A percentile compares a stretch with the other conserved stretches of the same genome.
Conservation (phyloP, 2,888 invertebrate species). For the Troides aeacus region DNA sequence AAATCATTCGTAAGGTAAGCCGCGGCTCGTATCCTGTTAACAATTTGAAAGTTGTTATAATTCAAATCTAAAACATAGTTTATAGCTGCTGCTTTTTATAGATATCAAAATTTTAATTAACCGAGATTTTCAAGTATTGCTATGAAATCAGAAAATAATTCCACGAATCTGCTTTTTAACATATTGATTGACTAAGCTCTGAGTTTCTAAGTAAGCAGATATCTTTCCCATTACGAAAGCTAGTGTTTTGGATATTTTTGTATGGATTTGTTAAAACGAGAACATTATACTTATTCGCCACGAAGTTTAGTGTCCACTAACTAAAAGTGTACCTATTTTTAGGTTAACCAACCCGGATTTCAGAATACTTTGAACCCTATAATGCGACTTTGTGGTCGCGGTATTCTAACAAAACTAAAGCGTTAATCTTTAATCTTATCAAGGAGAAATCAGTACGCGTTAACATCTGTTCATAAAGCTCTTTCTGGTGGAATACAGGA, state of each 20-base stretch:
- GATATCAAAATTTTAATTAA: background rate
- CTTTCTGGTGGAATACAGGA: too few species aligned
- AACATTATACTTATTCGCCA: too few species aligned
- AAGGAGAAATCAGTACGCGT: background rate
- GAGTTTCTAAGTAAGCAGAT: too few species aligned
- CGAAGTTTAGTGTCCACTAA: too few species aligned
- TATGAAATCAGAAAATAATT: too few species aligned
- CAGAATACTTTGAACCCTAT: conserved; percentile 44
- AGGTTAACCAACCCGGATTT: conserved; percentile 64
- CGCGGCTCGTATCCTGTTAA: conserved; percentile 18
- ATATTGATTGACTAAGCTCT: too few species aligned
- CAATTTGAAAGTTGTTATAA: conserved; percentile 19
- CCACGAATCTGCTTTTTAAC: too few species aligned
- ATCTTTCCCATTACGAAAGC: too few species aligned
- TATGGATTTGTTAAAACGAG: too few species aligned
- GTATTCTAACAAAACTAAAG: conserved; percentile 30
- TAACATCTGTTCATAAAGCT: too few species aligned
- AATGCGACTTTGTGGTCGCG: conserved; percentile 25
- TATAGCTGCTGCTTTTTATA: background rate
- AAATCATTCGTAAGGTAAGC: conserved; percentile 10
- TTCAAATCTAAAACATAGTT: background rate
- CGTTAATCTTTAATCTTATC: conserved; percentile 21
- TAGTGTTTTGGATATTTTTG: too few species aligned
- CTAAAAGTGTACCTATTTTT: conserved; percentile 27
- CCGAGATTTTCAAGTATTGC: background rate